These are phyloP conservation scores for Ophioninae sp. DNA, from an alignment of 2,888 invertebrate species.

Conservation along the genomic window DNA sequence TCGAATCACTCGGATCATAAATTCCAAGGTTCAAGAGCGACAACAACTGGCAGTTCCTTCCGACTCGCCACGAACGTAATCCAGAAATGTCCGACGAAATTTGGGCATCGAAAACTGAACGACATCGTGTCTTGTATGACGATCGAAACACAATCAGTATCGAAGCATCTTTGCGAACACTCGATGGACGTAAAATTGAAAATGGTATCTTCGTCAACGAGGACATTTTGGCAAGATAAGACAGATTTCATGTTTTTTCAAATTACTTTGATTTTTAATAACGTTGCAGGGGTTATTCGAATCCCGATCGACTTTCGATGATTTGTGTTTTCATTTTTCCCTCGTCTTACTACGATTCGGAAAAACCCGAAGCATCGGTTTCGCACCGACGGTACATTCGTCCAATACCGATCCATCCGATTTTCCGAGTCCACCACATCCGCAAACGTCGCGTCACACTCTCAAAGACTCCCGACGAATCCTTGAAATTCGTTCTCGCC, in stretches of 20 bases:
- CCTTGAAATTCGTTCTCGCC: constrained; percentile 33
- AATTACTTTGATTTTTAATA: background rate
- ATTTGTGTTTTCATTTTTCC: background rate
- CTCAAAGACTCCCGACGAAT: constrained; percentile 59
- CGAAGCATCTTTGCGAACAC: background rate
- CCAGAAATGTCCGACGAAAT: background rate
- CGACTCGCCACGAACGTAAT: background rate
- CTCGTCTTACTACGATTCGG: background rate
- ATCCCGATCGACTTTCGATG: too few species aligned
- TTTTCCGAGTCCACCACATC: constrained; percentile 52
- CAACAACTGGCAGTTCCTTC: background rate
- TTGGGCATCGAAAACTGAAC: background rate
- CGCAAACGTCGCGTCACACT: constrained; percentile 57
- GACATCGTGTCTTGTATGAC: background rate
- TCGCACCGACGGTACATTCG: background rate
- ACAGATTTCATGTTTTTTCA: background rate
- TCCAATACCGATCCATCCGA: constrained; percentile 2
- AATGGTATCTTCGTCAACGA: background rate
- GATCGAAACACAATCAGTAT: background rate
- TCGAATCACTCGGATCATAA: constrained; percentile 27
- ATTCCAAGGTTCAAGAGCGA: constrained; percentile 11
- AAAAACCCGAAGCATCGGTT: background rate
- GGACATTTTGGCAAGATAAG: background rate
- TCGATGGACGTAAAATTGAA: background rate
- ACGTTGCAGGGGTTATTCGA: too few species aligned